Percentiles rank a stretch among this genome's conserved stretches.
Conservation (phyloP, 2,888 invertebrate species). For the Drosophila peninsularis region DNA sequence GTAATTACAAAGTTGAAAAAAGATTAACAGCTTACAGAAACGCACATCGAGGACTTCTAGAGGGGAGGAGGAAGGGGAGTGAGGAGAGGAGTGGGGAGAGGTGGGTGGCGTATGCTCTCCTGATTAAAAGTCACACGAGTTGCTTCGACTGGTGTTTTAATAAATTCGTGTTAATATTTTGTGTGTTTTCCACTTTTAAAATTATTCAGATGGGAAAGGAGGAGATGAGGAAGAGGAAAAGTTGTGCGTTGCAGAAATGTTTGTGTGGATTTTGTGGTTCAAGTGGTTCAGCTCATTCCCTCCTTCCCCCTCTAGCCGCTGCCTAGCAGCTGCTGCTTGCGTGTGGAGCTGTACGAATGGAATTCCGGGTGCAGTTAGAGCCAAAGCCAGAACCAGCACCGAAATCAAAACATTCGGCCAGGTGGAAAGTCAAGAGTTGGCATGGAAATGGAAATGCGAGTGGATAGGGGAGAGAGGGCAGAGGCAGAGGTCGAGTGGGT, state of each 20-base stretch:
- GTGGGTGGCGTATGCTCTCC: not conserved
- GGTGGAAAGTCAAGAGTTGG: conserved; percentile 40
- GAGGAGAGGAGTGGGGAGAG: not conserved
- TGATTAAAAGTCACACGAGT: conserved; percentile 13
- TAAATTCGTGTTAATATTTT: conserved; percentile 63
- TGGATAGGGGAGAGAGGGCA: conserved; percentile 14
- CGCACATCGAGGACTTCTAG: conserved; percentile 10
- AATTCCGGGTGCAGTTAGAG: conserved; percentile 36
- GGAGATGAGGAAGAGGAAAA: conserved; percentile 21
- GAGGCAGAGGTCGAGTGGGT: conserved; percentile 24
- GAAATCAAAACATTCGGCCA: conserved; percentile 26
- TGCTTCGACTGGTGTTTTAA: conserved; percentile 42
- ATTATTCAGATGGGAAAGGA: conserved; percentile 44
- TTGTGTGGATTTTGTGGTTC: conserved; percentile 63
- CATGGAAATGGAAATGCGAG: conserved; percentile 32
- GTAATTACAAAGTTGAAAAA: conserved; percentile 82
- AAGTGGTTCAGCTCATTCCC: conserved; percentile 40
- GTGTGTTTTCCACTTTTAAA: conserved; percentile 41
- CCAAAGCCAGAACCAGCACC: conserved; percentile 18
- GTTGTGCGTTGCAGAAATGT: conserved; percentile 53
- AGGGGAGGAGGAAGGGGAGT: not conserved
- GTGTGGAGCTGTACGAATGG: conserved; percentile 33
- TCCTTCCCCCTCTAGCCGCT: not conserved
- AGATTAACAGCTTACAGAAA: conserved; percentile 77
- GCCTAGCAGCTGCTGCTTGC: conserved; percentile 34